Evolutionary conservation across 2,113 vertebrate genomes (phyloP).

Genomic region (Cryptoleucopteryx plumbea): DNA sequence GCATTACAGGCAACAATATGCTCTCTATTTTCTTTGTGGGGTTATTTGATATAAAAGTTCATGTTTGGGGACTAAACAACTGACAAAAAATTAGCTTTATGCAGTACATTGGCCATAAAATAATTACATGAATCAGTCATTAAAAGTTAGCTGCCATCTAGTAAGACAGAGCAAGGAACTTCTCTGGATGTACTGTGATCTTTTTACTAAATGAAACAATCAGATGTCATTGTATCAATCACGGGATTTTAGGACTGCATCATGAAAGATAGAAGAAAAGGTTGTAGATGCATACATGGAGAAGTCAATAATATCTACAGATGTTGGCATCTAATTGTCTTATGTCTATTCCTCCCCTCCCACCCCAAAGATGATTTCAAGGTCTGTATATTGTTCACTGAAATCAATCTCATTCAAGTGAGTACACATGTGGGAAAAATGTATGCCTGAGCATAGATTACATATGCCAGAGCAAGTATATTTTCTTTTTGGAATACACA

Average conservation of each 20-base stretch:
- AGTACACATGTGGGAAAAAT: not conserved
- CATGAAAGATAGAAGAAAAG: not conserved
- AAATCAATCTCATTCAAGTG: not conserved
- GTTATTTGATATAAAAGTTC: constrained; percentile 34
- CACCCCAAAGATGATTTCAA: not conserved
- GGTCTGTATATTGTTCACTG: not conserved
- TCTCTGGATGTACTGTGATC: not conserved
- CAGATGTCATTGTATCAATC: not conserved
- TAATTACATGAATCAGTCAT: not conserved
- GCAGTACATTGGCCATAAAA: not conserved
- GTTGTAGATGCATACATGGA: not conserved
- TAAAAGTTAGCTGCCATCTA: constrained; percentile 14
- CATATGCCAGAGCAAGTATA: not conserved
- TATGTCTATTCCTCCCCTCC: not conserved
- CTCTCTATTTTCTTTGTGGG: not conserved
- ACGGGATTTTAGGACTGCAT: not conserved
- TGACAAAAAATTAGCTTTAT: constrained; percentile 18
- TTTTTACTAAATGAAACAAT: not conserved
- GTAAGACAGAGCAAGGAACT: not conserved
- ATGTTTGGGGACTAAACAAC: constrained; percentile 40
- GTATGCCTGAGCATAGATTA: not conserved
- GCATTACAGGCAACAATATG: not conserved
- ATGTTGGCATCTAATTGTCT: not conserved
- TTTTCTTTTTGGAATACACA: not conserved
- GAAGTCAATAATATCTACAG: not conserved